Evolutionary conservation across 1,140 invertebrate genomes (phyloP), one percentile per base, ranked within the genome.

Genomic region (Lethrus apterus): DNA sequence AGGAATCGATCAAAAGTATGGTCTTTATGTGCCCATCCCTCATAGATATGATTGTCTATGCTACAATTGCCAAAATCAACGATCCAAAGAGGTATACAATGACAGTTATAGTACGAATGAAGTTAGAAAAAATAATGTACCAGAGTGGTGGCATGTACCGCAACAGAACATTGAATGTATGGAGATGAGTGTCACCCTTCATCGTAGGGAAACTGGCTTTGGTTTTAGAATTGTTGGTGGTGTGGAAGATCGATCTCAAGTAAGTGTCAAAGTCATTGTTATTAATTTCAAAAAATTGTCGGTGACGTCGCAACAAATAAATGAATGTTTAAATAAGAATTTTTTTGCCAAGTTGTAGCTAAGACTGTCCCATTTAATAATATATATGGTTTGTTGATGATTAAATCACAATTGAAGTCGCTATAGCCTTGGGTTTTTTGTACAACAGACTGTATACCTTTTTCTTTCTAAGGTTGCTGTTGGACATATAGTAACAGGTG

Each of bases 161-260:
- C 48, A 50, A 14, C 52, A 54, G 32, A 38, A 31, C 26, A 21
- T 11, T 43, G 82, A 86, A 50, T 86, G 76, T 67, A 68, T 83
- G 41, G 80, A 91, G 58, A 83, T 86, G 46, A 77, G 83, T 36
- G 84, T 94, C 0, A 83, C 83, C 11, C 66, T 95, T 8, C 78
- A 83, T 23, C 73, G 87, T 38, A 85, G 89, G 62, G 86, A 92
- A 38, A 79, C 78, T 62, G 91, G 92, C 10, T 96, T 98, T 73
- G 96, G 96, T 4, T 98, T 99, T 74, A 76, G 95, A 54, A 95
- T 98, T 63, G 89, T 98, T 20, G 96, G 96, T n/a, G 96, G 96
- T 20, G 93, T 91, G 0, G 95, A 98, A 72, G 94, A 98, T 74
- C 89, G 90, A 50, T 93, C 92, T 51, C 89, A 96, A 72, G 89